Evolutionary conservation across 2,113 vertebrate species (phyloP).

Genomic region (Amphiprion percula): DNA sequence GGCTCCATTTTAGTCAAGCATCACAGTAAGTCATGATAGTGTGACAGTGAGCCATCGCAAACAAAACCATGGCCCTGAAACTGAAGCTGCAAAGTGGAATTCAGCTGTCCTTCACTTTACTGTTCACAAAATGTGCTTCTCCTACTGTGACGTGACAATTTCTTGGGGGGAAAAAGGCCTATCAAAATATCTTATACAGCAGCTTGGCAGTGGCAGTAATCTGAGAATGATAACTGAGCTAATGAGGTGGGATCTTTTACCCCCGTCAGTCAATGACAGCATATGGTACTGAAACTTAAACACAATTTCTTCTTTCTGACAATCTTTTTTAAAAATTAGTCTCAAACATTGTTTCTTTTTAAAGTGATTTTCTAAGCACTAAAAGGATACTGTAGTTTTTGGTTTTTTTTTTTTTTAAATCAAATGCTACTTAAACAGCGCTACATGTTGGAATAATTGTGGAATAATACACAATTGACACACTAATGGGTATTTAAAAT

Average conservation of each 20-base stretch:
- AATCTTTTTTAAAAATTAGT: neutral
- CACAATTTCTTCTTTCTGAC: neutral
- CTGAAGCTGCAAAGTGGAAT: neutral
- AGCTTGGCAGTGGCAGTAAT: too few species aligned
- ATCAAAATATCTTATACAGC: too few species aligned
- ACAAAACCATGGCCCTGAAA: neutral
- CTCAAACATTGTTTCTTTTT: too few species aligned
- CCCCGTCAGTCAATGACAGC: neutral
- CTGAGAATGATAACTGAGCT: neutral
- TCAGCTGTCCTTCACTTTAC: neutral
- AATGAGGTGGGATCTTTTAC: neutral
- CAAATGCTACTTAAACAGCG: too few species aligned
- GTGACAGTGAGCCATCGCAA: neutral
- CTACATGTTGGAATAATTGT: too few species aligned
- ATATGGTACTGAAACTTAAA: neutral
- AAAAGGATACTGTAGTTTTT: too few species aligned
- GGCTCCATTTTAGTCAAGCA: neutral
- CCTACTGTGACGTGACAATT: neutral
- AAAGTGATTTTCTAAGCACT: too few species aligned
- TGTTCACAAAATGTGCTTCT: neutral
- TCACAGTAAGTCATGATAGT: neutral
- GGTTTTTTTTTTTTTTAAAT: too few species aligned
- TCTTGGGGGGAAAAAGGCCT: too few species aligned
- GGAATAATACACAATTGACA: too few species aligned
- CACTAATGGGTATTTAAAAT: too few species aligned